Conservation (phyloP, 2,888 invertebrate species). For the Phragmatobia fuliginosa region DNA sequence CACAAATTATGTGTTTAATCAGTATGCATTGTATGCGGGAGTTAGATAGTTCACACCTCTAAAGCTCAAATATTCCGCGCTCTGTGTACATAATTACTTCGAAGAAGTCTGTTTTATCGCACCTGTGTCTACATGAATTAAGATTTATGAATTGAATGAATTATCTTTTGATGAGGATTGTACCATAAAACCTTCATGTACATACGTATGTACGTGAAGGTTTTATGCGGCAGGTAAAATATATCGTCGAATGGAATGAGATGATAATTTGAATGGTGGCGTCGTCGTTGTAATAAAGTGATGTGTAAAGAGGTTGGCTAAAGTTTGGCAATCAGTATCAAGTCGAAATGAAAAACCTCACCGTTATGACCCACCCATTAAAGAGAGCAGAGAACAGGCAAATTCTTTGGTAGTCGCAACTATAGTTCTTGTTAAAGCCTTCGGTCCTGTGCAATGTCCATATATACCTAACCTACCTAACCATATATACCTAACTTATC, state of each 20-base stretch:
- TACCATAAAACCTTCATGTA: conserved; percentile 10
- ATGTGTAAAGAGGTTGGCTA: not conserved
- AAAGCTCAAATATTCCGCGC: conserved; percentile 31
- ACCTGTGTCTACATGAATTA: conserved; percentile 50
- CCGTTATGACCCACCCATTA: too few species aligned
- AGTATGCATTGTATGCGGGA: conserved; percentile 44
- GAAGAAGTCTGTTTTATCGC: conserved; percentile 38
- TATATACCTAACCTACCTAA: too few species aligned
- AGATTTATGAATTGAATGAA: conserved; percentile 44
- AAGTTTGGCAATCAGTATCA: not conserved
- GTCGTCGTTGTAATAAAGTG: not conserved
- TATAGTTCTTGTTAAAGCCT: not conserved
- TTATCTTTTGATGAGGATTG: conserved; percentile 33
- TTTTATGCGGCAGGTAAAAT: not conserved
- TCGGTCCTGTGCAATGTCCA: too few species aligned
- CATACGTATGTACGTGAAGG: too few species aligned
- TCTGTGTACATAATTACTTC: conserved; percentile 39
- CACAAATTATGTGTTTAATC: conserved; percentile 41
- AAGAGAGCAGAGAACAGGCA: too few species aligned
- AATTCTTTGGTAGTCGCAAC: not conserved
- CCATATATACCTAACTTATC: too few species aligned
- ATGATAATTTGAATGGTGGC: not conserved
- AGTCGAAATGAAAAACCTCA: not conserved
- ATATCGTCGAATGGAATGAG: not conserved
- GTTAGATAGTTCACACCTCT: conserved; percentile 50